These are phyloP conservation scores for Anodontia alba DNA, from an alignment of 2,888 invertebrate genomes.

Conservation along the genomic window DNA sequence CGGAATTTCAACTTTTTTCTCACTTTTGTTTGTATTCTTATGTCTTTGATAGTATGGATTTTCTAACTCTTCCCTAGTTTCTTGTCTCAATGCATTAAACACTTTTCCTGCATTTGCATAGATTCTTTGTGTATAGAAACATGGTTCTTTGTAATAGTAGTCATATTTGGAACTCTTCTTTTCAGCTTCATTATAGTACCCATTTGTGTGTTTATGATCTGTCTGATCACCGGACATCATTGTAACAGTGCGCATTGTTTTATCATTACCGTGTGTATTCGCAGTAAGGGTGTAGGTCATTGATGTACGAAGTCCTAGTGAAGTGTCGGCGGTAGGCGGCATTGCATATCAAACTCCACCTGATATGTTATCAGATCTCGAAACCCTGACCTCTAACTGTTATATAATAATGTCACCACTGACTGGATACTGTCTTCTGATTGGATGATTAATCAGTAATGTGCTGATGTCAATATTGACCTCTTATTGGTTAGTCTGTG, in stretches of 20 bases:
- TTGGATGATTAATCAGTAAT: neutral
- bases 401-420: constrained; percentile 12
- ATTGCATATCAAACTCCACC: constrained; percentile 42
- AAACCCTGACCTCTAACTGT: neutral
- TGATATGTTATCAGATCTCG: neutral
- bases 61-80: constrained; percentile 62
- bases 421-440: neutral
- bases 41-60: constrained; percentile 59
- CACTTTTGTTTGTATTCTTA: constrained; percentile 28
- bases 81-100: constrained; percentile 73
- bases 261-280: constrained; percentile 21
- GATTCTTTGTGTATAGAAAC: constrained; percentile 76
- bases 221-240: constrained; percentile 54
- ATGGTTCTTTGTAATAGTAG: constrained; percentile 76
- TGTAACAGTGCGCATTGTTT: constrained; percentile 50
- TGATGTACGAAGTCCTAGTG: constrained; percentile 56
- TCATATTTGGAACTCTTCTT: constrained; percentile 58
- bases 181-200: constrained; percentile 20
- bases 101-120: constrained; percentile 76
- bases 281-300: constrained; percentile 39
- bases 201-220: constrained; percentile 36
- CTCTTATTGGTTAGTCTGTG: constrained; percentile 4
- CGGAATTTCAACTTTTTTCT: constrained; percentile 47
- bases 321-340: constrained; percentile 69
- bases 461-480: neutral